These are phyloP conservation scores for Merodon equestris DNA, from an alignment of 2,888 invertebrate genomes.

Conservation along the genomic window DNA sequence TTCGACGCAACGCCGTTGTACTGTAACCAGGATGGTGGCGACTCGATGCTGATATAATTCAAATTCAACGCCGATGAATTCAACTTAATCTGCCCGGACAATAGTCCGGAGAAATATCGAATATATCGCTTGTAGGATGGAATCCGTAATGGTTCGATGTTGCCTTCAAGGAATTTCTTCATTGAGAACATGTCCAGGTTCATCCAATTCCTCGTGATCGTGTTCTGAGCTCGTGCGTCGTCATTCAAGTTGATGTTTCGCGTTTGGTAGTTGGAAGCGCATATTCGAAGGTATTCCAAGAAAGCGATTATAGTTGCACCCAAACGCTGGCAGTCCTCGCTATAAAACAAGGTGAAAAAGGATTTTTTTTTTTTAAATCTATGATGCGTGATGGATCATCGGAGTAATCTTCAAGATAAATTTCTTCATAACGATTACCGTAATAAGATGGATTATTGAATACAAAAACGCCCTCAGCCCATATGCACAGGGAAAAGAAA, in stretches of 20 bases:
- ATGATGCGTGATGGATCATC: background rate
- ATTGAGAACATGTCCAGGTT: constrained; percentile 95
- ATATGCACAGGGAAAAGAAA: background rate
- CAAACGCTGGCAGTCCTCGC: constrained; percentile 89
- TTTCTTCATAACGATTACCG: background rate
- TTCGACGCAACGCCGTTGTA: constrained; percentile 74
- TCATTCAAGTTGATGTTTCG: constrained; percentile 63
- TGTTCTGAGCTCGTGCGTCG: constrained; percentile 70
- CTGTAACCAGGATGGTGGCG: constrained; percentile 88
- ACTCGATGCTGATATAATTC: constrained; percentile 91
- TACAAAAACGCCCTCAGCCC: constrained; percentile 3
- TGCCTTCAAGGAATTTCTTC: constrained; percentile 92
- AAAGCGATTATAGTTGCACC: constrained; percentile 94
- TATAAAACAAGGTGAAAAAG: constrained; percentile 3
- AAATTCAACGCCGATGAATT: constrained; percentile 92
- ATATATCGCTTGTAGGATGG: constrained; percentile 92
- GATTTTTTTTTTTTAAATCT: background rate
- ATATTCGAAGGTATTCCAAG: constrained; percentile 96
- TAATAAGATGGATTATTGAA: constrained; percentile 9
- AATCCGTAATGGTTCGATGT: constrained; percentile 84
- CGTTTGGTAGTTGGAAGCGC: constrained; percentile 80
- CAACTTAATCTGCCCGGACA: constrained; percentile 93
- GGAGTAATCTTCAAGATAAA: no score
- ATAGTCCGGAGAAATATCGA: constrained; percentile 93
- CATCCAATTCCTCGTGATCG: constrained; percentile 78